These are phyloP conservation scores for Megamerina dolium DNA, from an alignment of 2,888 invertebrate genomes.

Conservation along the genomic window DNA sequence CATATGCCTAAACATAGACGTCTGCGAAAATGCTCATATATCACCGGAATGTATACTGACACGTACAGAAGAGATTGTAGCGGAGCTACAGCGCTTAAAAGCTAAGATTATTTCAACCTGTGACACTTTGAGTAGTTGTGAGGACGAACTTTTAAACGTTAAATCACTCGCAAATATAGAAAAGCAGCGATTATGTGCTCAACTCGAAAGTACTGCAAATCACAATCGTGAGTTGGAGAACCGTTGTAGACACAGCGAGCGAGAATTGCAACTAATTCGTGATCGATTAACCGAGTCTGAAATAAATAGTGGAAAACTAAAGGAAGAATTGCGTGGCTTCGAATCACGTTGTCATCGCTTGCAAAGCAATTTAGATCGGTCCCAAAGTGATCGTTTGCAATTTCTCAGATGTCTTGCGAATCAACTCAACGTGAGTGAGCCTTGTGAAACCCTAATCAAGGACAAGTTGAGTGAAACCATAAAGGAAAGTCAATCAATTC, in stretches of 20 bases:
- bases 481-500: slow-evolving; percentile 70
- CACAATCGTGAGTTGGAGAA: slow-evolving; percentile 67
- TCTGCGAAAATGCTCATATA: slow-evolving; percentile 60
- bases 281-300: slow-evolving; percentile 70
- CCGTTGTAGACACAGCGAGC: slow-evolving; percentile 66
- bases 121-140: slow-evolving; percentile 49
- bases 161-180: slow-evolving; percentile 52
- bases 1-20: slow-evolving; percentile 65
- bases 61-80: slow-evolving; percentile 71
- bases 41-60: slow-evolving; percentile 68
- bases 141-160: slow-evolving; percentile 44
- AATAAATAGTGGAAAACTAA: slow-evolving; percentile 56
- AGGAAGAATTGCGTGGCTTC: slow-evolving; percentile 48
- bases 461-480: slow-evolving; percentile 72
- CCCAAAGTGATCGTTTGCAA: slow-evolving; percentile 46
- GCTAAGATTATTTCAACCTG: slow-evolving; percentile 51
- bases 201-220: slow-evolving; percentile 51
- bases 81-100: slow-evolving; percentile 63
- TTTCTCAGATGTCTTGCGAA: slow-evolving; percentile 43
- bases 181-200: slow-evolving; percentile 69
- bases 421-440: slow-evolving; percentile 63
- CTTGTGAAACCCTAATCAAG: slow-evolving; percentile 71
- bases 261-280: slow-evolving; percentile 67
- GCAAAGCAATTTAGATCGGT: slow-evolving; percentile 45
- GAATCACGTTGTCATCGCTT: slow-evolving; percentile 48